Evolutionary conservation across 2,888 invertebrate species (phyloP).

Genomic region (Chrysodeixis includens): DNA sequence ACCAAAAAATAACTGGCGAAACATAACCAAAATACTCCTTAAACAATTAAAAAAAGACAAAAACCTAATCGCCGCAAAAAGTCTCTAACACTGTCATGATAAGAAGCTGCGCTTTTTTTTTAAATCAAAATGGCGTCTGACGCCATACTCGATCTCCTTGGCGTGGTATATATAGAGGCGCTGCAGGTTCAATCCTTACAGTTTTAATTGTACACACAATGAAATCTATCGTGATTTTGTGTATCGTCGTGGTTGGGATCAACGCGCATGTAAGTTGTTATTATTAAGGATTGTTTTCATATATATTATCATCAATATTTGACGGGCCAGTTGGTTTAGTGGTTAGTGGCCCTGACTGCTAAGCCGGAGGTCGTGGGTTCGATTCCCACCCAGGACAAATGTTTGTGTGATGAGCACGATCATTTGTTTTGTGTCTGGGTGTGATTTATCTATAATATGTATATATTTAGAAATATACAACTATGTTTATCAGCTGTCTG

Average conservation of each 20-base stretch:
- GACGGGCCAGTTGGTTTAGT: too few species aligned
- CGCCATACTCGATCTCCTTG: slow-evolving; percentile 44
- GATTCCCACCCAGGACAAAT: too few species aligned
- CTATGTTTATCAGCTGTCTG: too few species aligned
- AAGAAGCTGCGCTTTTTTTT: not conserved
- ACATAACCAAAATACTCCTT: not conserved
- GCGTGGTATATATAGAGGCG: slow-evolving; percentile 31
- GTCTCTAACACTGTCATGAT: not conserved
- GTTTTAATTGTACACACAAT: slow-evolving; percentile 25
- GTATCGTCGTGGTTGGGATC: slow-evolving; percentile 33
- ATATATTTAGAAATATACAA: too few species aligned
- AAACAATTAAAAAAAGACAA: not conserved
- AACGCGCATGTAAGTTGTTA: slow-evolving; percentile 35
- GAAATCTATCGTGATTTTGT: slow-evolving; percentile 40
- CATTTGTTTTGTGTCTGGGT: too few species aligned
- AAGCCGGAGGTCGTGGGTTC: too few species aligned
- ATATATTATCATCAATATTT: too few species aligned
- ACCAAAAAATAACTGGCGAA: too few species aligned
- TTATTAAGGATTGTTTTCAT: too few species aligned
- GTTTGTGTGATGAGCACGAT: too few species aligned
- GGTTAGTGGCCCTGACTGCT: too few species aligned
- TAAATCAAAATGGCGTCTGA: not conserved
- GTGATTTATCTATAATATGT: too few species aligned
- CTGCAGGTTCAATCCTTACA: not conserved
- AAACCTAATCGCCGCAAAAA: not conserved